Percentiles rank a stretch among this genome's conserved stretches.
These are phyloP conservation scores for Mesochorus sp. DNA, from an alignment of 2,888 invertebrate genomes.

Conservation along the genomic window DNA sequence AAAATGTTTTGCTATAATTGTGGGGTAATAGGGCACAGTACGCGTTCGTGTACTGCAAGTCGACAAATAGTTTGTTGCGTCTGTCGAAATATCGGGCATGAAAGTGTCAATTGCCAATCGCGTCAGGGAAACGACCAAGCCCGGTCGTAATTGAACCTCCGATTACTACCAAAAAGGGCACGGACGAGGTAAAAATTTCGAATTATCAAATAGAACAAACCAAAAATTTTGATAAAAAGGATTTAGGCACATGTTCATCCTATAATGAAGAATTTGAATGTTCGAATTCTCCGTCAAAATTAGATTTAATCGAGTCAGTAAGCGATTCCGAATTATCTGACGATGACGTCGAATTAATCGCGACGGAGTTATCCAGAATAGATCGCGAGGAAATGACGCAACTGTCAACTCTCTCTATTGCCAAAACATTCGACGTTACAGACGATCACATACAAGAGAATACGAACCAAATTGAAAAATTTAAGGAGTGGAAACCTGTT, in stretches of 20 bases:
- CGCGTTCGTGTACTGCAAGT: conserved; percentile 33
- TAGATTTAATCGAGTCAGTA: not conserved
- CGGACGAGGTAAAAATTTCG: conserved; percentile 13
- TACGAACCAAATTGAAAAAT: not conserved
- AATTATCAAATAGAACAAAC: conserved; percentile 14
- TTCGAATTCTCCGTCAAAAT: not conserved
- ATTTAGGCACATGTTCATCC: not conserved
- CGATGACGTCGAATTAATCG: not conserved
- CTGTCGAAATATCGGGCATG: conserved; percentile 34
- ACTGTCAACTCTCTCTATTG: not conserved
- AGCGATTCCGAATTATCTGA: conserved; percentile 10
- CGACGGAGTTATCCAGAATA: not conserved
- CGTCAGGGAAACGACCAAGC: conserved; percentile 49
- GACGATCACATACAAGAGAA: not conserved
- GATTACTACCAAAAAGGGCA: conserved; percentile 38
- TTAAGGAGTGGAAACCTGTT: too few relatives aligned
- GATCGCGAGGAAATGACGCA: not conserved
- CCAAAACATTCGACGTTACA: not conserved
- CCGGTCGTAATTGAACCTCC: conserved; percentile 47
- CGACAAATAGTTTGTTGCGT: conserved; percentile 31
- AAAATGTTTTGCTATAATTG: conserved; percentile 52
- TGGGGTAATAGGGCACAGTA: conserved; percentile 35
- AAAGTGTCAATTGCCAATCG: conserved; percentile 32
- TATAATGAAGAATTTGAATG: not conserved
- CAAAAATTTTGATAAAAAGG: conserved; percentile 1